These are phyloP conservation scores for Leptonema lineaticorne DNA, from an alignment of 1,140 invertebrate species.

Conservation along the genomic window DNA sequence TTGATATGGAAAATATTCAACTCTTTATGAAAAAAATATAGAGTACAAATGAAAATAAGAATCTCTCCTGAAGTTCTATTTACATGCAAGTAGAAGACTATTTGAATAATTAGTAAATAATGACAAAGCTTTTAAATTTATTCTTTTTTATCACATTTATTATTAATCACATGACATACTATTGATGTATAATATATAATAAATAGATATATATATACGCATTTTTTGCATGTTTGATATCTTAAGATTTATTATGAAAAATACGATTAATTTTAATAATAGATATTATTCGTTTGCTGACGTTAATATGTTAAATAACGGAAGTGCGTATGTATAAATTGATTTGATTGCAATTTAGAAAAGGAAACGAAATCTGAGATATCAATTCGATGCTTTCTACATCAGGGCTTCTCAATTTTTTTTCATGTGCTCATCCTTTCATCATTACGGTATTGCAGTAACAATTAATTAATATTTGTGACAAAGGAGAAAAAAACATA, in stretches of 20 bases:
- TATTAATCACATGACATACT: conserved; percentile 25
- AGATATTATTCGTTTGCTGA: background rate
- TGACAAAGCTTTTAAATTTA: conserved; percentile 10
- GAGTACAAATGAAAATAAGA: conserved; percentile 13
- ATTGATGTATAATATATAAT: conserved; percentile 15
- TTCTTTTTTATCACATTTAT: conserved; percentile 27
- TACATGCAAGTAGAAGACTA: background rate
- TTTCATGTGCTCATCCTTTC: no score
- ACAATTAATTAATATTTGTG: no score
- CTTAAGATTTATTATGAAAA: conserved; percentile 3
- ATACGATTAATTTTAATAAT: background rate
- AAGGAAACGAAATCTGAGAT: background rate
- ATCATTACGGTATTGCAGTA: no score
- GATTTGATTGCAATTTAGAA: background rate
- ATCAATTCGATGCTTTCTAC: no score
- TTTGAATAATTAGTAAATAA: conserved; percentile 2
- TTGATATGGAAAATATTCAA: background rate
- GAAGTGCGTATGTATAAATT: no score
- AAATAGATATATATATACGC: background rate
- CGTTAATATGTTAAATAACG: no score
- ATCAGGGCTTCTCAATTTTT: no score
- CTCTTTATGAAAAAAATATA: conserved; percentile 2
- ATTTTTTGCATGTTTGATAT: conserved; percentile 1
- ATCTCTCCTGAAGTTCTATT: background rate
- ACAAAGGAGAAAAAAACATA: no score